Base-by-base conservation (phyloP, 2,113 vertebrate species). In the Tetrax tetrax region DNA sequence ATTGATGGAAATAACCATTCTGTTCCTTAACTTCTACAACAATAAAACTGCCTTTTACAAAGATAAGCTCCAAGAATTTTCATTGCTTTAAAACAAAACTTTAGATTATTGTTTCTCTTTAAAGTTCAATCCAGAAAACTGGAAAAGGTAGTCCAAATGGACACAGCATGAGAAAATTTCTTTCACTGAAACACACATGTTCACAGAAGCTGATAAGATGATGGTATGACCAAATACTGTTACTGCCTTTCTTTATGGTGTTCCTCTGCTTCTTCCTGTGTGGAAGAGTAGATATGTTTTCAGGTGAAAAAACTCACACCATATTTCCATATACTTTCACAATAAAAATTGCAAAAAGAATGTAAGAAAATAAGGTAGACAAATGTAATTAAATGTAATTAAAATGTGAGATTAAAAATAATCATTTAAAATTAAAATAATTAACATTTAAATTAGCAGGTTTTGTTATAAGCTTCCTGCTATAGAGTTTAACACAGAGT, bases 1-100 rank as follows among this genome's bases (percentile, higher is more conserved):
- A 76, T 3, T 54, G 66, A 91, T 77, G 71, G 50, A 79, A 96
- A 87, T 35, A 93, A 83, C 35, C 53, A 61, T 87, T 75, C 86
- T 77, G 29, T 65, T 91, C 41, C 78, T 59, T 75, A 38, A 89
- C 57, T 89, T 48, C 64, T 48, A 5, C 25, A 84, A 63, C 51
- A 81, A 60, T 87, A 87, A 89, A 94, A 72, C 38, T 69, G 18
- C 12, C 9, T 85, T 91, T 69, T 57, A 75, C 18, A 27, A 63
- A 60, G 37, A 72, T 27, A 76, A 51, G 27, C 61, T 82, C 48
- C 57, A 88, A 92, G 35, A 87, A 19, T 5, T 69, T 65, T 5
- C 19, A 27, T 6, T 63, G 47, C 37, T 27, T 45, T 29, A 48
- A 19, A 70, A 45, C 11, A 25, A 43, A 45, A 25, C 22, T 38